Evolutionary conservation across 1,140 invertebrate genomes (phyloP).

Genomic region (Procambarus clarkii): DNA sequence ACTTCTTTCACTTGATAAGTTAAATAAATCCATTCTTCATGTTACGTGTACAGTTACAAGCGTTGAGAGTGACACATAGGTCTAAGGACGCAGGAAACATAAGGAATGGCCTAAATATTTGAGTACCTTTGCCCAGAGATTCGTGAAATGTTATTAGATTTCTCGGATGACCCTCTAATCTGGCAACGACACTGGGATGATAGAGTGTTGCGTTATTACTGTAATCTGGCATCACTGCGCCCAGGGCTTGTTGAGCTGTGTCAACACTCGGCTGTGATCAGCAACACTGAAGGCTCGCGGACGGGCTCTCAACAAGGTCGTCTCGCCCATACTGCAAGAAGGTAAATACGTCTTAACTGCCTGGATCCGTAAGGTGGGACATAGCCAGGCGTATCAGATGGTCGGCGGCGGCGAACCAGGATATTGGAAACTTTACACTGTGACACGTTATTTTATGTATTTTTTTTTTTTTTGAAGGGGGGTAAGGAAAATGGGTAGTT

Average conservation of each 20-base stretch:
- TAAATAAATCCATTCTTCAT: background rate
- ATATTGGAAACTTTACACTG: slow-evolving; percentile 52
- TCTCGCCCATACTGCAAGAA: background rate
- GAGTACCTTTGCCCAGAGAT: slow-evolving; percentile 39
- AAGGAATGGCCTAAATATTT: slow-evolving; percentile 13
- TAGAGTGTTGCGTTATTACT: slow-evolving; percentile 64
- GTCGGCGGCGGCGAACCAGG: slow-evolving; percentile 38
- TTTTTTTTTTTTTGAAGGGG: too few relatives aligned
- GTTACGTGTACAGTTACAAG: slow-evolving; percentile 28
- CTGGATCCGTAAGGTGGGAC: background rate
- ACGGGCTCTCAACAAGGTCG: background rate
- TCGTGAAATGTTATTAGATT: slow-evolving; percentile 57
- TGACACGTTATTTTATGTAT: slow-evolving; percentile 36
- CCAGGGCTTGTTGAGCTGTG: slow-evolving; percentile 63
- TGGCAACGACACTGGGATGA: slow-evolving; percentile 60
- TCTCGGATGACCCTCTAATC: slow-evolving; percentile 57
- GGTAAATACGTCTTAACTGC: slow-evolving; percentile 13
- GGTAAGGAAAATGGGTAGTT: slow-evolving; percentile 25
- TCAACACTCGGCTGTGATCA: slow-evolving; percentile 62
- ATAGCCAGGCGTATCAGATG: background rate
- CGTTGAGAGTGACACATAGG: background rate
- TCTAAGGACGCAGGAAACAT: background rate
- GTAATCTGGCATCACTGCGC: slow-evolving; percentile 59
- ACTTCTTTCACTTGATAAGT: background rate
- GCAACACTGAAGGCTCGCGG: slow-evolving; percentile 30